Evolutionary conservation across 2,113 vertebrate species (phyloP), one percentile per base, ranked within the genome.

Genomic region (Thunnus thynnus): DNA sequence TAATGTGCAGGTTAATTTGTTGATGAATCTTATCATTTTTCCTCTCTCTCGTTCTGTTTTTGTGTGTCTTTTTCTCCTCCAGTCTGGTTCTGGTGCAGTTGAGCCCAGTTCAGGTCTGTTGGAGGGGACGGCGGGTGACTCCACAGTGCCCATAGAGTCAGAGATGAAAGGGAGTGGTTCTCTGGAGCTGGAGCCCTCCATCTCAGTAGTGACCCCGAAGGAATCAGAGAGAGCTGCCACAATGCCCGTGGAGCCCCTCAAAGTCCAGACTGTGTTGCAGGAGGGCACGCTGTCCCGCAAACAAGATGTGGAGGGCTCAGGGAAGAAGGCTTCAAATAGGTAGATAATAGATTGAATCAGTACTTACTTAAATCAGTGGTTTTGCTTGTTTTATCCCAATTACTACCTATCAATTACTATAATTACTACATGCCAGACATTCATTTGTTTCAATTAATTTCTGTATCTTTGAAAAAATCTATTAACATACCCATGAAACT

Each of bases 321-420:
- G 97, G 73, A 99, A 98, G 91, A 97, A 96, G 30, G 96, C 97
- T 0, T 96, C 97, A 61, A 98, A 96, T 93, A 97, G 98, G 98
- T 99, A 86, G 6, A 85, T 77, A 18, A 30, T 0, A 0, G 10
- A 41, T 41, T 41, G 36, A 41, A 22, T 22, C 22, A 22, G 22
- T 22, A 22, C 7, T 41, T 41, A 41, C 36, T 9, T 41, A 41
- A 41, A 9, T 41, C 36, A 41, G 36, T 41, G 36, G 36, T 41
- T 41, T 41, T 17, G 36, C 13, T 13, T 50, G 16, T 51, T 58
- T 44, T 27, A 41, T 27, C 20, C 16, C 46, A 27, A 61, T 25
- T 27, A 32, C 20, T 18, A 47, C 6, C 30, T 47, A 22, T 10
- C 16, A 17, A 4, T 4, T 13, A 25, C n/a, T 54, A 13, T 10